Evolutionary conservation across 2,888 invertebrate species (phyloP).

Genomic region (Rugalucina vietnamica): DNA sequence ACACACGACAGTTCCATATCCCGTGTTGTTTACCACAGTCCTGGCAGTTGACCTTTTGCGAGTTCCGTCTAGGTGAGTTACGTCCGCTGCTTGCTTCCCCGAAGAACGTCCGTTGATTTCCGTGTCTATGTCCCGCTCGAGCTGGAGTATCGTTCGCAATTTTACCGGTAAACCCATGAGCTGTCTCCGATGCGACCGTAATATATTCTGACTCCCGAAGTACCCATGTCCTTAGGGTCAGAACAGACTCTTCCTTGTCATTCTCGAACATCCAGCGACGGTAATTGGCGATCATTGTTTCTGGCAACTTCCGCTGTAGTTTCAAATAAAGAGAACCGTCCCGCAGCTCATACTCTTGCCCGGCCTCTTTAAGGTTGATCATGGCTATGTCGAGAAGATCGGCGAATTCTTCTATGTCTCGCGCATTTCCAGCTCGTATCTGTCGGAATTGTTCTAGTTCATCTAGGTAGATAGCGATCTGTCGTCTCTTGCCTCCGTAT

Average conservation of each 20-base stretch:
- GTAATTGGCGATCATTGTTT: no score
- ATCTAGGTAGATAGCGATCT: slow-evolving; percentile 9
- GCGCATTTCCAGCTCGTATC: slow-evolving; percentile 15
- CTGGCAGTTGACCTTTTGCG: background rate
- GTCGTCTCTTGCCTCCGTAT: slow-evolving; percentile 15
- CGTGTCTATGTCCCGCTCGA: background rate
- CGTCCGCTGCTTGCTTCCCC: background rate
- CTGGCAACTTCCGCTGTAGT: no score
- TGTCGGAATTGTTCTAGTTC: background rate
- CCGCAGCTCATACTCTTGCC: no score
- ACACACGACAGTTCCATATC: slow-evolving; percentile 32
- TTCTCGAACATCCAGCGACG: no score
- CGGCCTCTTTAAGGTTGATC: no score
- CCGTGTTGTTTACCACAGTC: slow-evolving; percentile 23
- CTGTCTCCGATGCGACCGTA: slow-evolving; percentile 21
- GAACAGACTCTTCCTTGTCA: no score
- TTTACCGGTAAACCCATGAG: slow-evolving; percentile 12
- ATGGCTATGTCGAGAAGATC: no score
- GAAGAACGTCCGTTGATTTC: slow-evolving; percentile 1
- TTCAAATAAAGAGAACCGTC: no score
- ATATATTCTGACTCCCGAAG: slow-evolving; percentile 21
- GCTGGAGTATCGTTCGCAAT: background rate
- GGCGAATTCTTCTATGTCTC: slow-evolving; percentile 9
- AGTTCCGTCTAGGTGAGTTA: background rate
- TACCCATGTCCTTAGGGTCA: no score